Conservation (phyloP, 2,888 invertebrate species). For the Morpho achilles region DNA sequence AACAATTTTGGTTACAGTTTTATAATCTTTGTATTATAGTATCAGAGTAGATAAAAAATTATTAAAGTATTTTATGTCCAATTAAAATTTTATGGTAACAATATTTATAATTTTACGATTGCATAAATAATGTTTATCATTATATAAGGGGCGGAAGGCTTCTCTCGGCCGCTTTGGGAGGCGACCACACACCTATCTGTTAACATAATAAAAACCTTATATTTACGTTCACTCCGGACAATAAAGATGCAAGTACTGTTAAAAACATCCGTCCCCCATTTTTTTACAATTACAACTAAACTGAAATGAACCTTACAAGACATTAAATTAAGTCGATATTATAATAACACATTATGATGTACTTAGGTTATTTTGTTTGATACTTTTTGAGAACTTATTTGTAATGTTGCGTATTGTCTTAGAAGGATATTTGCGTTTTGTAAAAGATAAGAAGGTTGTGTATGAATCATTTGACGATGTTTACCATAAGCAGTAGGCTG, state of each 20-base stretch:
- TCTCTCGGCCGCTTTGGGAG: constrained; percentile 60
- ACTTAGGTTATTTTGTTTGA: constrained; percentile 39
- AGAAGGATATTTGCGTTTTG: constrained; percentile 59
- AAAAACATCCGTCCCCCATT: constrained; percentile 48
- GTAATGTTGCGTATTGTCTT: constrained; percentile 67
- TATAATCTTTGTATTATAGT: too few relatives aligned
- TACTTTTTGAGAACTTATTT: constrained; percentile 58
- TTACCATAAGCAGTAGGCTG: constrained; percentile 56
- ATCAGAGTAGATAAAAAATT: too few relatives aligned
- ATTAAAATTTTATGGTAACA: constrained; percentile 26
- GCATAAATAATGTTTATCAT: neutral
- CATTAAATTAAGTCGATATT: constrained; percentile 30
- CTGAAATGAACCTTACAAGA: constrained; percentile 29
- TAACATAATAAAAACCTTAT: constrained; percentile 74
- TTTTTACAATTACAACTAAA: constrained; percentile 27
- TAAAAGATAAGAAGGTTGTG: constrained; percentile 57
- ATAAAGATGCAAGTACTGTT: constrained; percentile 70
- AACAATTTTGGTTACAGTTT: too few relatives aligned
- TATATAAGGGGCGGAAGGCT: constrained; percentile 48
- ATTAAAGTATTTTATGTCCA: constrained; percentile 14
- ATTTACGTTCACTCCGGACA: constrained; percentile 68
- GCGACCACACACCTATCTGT: constrained; percentile 73
- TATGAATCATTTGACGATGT: constrained; percentile 42
- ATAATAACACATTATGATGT: constrained; percentile 7
- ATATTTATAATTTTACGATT: constrained; percentile 6